Evolutionary conservation across 2,797 vertebrate species (phyloP), one percentile per base, ranked within the genome.

Genomic region (Thalassophryne amazonica): DNA sequence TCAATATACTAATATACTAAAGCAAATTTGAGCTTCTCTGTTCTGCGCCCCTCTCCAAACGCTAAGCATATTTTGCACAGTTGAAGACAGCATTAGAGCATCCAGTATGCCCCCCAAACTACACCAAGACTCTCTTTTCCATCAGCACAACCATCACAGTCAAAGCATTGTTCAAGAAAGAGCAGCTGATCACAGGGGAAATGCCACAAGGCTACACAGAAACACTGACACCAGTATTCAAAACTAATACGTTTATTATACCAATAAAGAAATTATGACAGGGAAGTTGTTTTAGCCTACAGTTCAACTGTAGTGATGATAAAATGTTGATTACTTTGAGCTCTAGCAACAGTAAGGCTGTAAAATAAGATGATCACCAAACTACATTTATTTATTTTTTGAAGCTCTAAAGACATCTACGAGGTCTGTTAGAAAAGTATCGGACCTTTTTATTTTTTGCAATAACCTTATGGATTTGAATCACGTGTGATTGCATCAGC

Each of bases 111-210:
- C 36, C 13, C n/a, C 31, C 17, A 23, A n/a, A 32, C 39, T 35
- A 16, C 25, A 56, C 63, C 63, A 62, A 56, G 29, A 64, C 46
- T 39, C 46, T 39, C 19, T 23, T 55, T 56, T 69, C 55, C 50
- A 35, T 54, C 36, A 41, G 39, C 35, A 48, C 57, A 40, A 45
- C 42, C 22, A 56, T 32, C 51, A 86, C 76, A 89, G 64, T 70
- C 33, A 34, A 22, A 10, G 52, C 79, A 79, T 87, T 86, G 82
- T 86, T 83, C 36, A 32, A 49, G 8, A 52, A 33, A 45, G 41
- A 77, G 72, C 84, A 85, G 82, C 78, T 86, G 85, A 87, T 81
- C 68, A 40, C 42, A 65, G 54, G 45, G 54, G 45, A 66, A 80
- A 68, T 53, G 33, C 65, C 65, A 72, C 65, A 76, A 57, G 39